These are phyloP conservation scores for Spheniscus mendiculus DNA, from an alignment of 2,113 vertebrate genomes.

Conservation along the genomic window DNA sequence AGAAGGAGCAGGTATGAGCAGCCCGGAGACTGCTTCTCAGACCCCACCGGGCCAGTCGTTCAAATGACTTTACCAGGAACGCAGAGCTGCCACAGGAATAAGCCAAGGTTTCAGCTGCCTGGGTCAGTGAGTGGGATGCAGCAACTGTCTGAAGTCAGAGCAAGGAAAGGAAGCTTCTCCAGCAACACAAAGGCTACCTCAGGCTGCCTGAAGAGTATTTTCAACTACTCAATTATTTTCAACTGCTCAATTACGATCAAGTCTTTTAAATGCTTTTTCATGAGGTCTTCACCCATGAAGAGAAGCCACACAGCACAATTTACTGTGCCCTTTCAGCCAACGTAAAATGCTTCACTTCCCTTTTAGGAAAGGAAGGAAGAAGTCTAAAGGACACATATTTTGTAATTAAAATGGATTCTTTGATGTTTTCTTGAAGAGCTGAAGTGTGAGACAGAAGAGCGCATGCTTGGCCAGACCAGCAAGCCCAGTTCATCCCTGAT, in stretches of 20 bases:
- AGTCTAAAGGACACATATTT: not conserved
- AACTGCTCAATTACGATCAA: not conserved
- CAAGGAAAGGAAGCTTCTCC: not conserved
- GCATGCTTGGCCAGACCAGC: not conserved
- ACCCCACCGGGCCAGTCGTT: fast-evolving
- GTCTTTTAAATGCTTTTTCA: not conserved
- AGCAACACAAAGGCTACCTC: not conserved
- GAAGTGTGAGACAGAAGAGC: not conserved
- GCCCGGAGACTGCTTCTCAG: not conserved
- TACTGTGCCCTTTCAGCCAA: not conserved
- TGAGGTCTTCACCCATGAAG: not conserved
- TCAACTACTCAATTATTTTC: not conserved
- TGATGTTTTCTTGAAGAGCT: not conserved
- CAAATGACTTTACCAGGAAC: not conserved
- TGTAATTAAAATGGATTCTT: not conserved
- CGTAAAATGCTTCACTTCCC: not conserved
- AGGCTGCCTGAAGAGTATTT: not conserved
- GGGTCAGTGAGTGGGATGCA: not conserved
- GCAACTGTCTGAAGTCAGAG: not conserved
- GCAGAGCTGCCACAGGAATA: not conserved
- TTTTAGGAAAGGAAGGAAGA: not conserved
- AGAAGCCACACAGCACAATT: not conserved
- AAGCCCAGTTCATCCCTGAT: not conserved
- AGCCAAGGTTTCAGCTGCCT: not conserved
- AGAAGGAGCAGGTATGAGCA: not conserved